Evolutionary conservation across 1,140 invertebrate genomes (phyloP), one percentile per base, ranked within the genome.

Genomic region (Psix sp.): DNA sequence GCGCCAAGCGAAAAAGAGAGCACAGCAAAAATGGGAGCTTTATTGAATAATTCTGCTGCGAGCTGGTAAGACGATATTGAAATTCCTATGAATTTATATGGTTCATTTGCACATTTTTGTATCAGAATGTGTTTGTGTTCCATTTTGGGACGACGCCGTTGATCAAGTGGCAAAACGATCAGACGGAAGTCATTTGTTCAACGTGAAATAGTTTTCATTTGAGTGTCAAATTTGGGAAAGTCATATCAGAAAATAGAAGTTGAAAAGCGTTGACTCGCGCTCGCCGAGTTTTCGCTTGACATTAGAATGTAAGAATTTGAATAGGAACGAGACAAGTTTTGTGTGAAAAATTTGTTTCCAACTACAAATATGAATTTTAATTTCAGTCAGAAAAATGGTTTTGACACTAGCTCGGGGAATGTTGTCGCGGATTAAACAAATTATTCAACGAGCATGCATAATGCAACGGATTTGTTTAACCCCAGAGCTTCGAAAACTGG

Each of bases 61-160:
- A 43, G 13, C 52, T 14, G 4, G 45, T 31, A 51, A 51, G 63
- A 33, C 39, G 65, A 52, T 60, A 60, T 60, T 59, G 56, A 70
- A 70, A 60, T 70, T 70, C 48, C 46, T 60, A 60, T 52, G 54
- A 70, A 54, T 60, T 60, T 70, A 56, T 62, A 60, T 51, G 45
- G 6, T 42, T 56, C 62, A 56, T 56, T 66, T 66, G 49, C 48
- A 60, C 48, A 54, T 59, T 40, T 62, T 54, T 48, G 42, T 51
- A 67, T 36, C 63, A 29, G 14, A 51, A 51, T 45, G 46, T 52
- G 29, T 62, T 62, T 70, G 54, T 21, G 35, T 48, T 54, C 35
- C 15, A 40, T 24, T 46, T 52, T 35, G 10, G 43, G 13, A 36
- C 45, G 29, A 36, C 18, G 11, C 42, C 20, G 11, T 24, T 46